Base-by-base conservation (phyloP, 2,113 vertebrate species). In the Podarcis cretensis region DNA sequence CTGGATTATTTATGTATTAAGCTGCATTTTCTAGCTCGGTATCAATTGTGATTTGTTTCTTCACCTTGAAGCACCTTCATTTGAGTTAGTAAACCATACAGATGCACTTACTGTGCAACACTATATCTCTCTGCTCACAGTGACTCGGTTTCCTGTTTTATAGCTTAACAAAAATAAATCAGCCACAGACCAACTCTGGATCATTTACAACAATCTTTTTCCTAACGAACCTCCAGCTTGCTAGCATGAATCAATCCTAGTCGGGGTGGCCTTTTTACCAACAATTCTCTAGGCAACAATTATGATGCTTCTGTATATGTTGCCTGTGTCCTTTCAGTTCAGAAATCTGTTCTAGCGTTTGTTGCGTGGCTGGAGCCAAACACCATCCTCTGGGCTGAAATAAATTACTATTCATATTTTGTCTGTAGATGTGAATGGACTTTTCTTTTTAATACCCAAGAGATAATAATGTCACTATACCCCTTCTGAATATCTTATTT, bases 401-500 rank as follows among this genome's bases (percentile, higher is more conserved):
- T 66, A 68, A 68, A 90, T 71, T 86, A 54, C 13, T 20, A 54
- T 25, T 63, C 20, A 2, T 9, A 9, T 76, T 90, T 88, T 80
- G 30, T 66, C 5, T 69, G 30, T 71, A 57, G 84, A 85, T 76
- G 10, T 18, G 81, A 1, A 75, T n/a, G 54, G 30, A 81, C 73
- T 88, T 71, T 13, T 37, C 88, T 48, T 37, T 77, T 85, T 86
- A 83, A 57, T 43, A 87, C 18, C 54, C 84, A 59, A 76, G 23
- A n/a, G 12, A 77, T 84, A 57, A 12, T 91, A 65, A 12, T 90
- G 66, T 91, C 78, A 43, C 65, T 78, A 12, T 30, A 83, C 66
- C 0, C 37, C 40, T 48, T 87, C 66, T 18, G n/a, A 79, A 12
- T 37, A 3, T 40, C 90, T 40, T 74, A 43, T n/a, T 73, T 35